phyloP scores from a whole-genome alignment of 2,797 vertebrate species.

The Pipistrellus kuhlii region DNA sequence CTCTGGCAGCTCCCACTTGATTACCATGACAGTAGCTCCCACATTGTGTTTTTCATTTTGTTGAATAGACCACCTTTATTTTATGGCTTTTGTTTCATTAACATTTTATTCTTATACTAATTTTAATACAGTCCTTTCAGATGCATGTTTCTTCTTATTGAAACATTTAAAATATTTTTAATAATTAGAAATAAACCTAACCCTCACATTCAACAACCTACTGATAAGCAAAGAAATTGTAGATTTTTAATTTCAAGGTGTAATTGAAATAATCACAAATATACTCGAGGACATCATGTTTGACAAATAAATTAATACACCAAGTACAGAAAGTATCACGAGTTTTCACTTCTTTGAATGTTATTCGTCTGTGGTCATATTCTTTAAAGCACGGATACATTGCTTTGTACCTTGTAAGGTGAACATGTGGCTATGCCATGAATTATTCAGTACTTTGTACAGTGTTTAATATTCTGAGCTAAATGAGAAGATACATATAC shows the following conservation, averaged over 20 bases:
- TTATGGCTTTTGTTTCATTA: background rate
- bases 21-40: rapidly evolving
- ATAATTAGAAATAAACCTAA: background rate
- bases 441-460: background rate
- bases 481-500: background rate
- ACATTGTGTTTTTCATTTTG: background rate
- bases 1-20: background rate
- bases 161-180: background rate
- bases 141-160: background rate
- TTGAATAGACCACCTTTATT: background rate
- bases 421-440: background rate
- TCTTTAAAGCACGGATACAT: constrained; percentile 25
- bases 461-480: background rate
- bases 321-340: background rate
- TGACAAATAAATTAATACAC: background rate
- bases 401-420: background rate
- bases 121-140: background rate
- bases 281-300: background rate
- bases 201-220: rapidly evolving
- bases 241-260: background rate
- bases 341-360: background rate
- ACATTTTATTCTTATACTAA: background rate
- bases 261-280: background rate
- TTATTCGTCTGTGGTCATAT: background rate
- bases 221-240: background rate